Conservation (phyloP, 1,140 invertebrate species). For the Cyrtorhinus lividipennis region DNA sequence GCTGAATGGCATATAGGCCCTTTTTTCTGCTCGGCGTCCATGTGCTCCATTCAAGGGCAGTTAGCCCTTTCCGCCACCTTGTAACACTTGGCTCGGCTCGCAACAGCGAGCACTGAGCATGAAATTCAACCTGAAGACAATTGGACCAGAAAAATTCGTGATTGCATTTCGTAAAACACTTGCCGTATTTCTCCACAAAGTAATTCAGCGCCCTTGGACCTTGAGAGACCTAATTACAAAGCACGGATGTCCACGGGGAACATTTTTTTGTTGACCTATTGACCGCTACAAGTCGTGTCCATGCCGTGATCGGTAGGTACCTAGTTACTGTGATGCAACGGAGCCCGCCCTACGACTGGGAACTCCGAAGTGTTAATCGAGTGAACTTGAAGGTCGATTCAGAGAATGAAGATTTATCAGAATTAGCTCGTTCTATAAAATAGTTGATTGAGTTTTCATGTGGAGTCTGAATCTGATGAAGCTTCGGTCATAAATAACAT, state of each 20-base stretch:
- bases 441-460: not conserved
- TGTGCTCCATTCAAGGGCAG: too few relatives aligned
- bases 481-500: too few relatives aligned
- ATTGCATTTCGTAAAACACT: constrained; percentile 8
- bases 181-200: not conserved
- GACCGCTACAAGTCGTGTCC: not conserved
- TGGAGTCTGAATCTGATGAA: too few relatives aligned
- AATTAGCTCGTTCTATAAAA: not conserved
- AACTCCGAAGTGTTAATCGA: not conserved
- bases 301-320: not conserved
- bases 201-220: not conserved
- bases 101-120: not conserved
- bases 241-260: not conserved
- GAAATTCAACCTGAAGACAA: not conserved
- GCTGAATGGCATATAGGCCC: too few relatives aligned
- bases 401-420: not conserved
- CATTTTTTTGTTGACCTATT: not conserved
- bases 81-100: too few relatives aligned
- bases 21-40: too few relatives aligned
- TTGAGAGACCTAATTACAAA: not conserved
- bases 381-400: not conserved
- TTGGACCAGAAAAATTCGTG: constrained; percentile 13
- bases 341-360: not conserved
- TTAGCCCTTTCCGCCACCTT: too few relatives aligned
- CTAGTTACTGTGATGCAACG: not conserved